These are phyloP conservation scores for Yoshiicerus persimilis DNA, from an alignment of 1,140 invertebrate species.

Conservation along the genomic window DNA sequence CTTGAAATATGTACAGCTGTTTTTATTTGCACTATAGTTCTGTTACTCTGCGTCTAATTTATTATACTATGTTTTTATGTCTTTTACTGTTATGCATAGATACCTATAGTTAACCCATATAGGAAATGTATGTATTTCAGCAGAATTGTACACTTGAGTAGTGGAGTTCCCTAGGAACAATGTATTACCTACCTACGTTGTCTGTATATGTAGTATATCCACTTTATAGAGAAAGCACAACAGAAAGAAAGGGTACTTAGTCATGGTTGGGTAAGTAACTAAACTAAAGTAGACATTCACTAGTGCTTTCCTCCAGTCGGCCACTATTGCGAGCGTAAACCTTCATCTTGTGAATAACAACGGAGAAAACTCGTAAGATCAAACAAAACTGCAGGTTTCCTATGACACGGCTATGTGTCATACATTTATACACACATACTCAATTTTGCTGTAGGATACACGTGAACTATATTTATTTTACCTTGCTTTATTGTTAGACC, in stretches of 20 bases:
- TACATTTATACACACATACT: not conserved
- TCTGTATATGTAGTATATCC: too few relatives aligned
- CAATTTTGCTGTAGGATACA: not conserved
- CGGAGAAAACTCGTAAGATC: not conserved
- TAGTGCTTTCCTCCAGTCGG: not conserved
- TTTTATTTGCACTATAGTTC: not conserved
- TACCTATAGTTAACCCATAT: not conserved
- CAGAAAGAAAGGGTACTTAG: not conserved
- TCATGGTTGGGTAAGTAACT: constrained; percentile 9
- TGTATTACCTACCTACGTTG: too few relatives aligned
- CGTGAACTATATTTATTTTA: not conserved
- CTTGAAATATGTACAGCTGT: not conserved
- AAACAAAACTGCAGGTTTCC: not conserved
- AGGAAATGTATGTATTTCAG: not conserved
- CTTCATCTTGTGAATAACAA: not conserved
- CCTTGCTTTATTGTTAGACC: not conserved
- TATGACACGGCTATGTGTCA: not conserved
- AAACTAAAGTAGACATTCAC: constrained; percentile 20
- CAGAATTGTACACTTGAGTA: too few relatives aligned
- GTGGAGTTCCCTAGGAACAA: too few relatives aligned
- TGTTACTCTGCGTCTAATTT: not conserved
- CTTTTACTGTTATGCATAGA: not conserved
- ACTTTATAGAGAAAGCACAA: not conserved
- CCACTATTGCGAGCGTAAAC: not conserved
- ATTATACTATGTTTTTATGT: not conserved